A percentile compares a stretch with the other conserved stretches of the same genome.
Evolutionary conservation across 2,888 invertebrate species (phyloP).

Genomic region (Aphidius colemani): DNA sequence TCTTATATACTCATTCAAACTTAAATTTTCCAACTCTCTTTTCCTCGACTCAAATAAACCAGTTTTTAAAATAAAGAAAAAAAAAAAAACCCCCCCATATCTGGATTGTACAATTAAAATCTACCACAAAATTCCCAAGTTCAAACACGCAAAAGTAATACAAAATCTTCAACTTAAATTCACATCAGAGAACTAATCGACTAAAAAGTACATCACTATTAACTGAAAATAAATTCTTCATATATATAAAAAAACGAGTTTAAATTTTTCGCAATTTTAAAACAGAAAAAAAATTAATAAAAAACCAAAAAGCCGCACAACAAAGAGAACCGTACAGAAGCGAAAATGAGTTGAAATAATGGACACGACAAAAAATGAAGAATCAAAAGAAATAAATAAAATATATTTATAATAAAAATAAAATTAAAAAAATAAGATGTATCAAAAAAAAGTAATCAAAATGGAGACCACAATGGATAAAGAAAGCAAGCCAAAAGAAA

Average conservation of each 20-base stretch:
- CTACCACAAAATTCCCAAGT: conserved; percentile 48
- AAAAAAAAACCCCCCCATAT: background rate
- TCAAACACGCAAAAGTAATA: conserved; percentile 27
- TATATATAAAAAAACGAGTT: no score
- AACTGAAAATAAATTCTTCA: no score
- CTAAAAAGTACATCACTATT: conserved; percentile 47
- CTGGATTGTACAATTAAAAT: conserved; percentile 50
- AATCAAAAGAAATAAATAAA: conserved; percentile 3
- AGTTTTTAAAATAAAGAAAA: background rate
- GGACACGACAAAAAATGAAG: background rate
- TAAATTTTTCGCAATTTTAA: no score
- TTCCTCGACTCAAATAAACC: conserved; percentile 4
- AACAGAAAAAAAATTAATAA: no score
- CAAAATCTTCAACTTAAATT: conserved; percentile 45
- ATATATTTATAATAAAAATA: conserved; percentile 8
- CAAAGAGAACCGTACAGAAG: conserved; percentile 14
- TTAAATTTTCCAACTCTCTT: conserved; percentile 43
- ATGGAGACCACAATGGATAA: conserved; percentile 2
- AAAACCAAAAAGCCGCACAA: no score
- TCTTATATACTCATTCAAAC: conserved; percentile 53
- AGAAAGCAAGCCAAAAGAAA: no score
- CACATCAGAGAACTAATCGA: conserved; percentile 54
- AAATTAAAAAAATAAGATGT: no score
- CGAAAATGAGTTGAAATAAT: background rate
- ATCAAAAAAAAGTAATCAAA: conserved; percentile 8